Evolutionary conservation across 1,140 invertebrate species (phyloP).

Genomic region (Microplitis mediator): DNA sequence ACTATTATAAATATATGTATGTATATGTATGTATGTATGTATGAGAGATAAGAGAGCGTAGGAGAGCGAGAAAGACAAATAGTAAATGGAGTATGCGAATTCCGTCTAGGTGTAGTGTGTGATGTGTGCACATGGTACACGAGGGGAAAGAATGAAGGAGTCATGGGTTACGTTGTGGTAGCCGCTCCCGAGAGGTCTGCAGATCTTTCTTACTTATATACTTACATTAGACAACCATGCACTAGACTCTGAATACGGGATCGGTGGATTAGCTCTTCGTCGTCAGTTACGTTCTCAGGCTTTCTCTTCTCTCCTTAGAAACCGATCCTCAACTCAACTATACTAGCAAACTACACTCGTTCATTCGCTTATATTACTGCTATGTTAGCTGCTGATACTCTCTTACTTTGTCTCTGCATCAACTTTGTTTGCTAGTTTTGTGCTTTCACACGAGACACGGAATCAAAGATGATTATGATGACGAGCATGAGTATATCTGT

Average conservation of each 20-base stretch:
- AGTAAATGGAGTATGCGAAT: conserved; percentile 1
- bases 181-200: conserved; percentile 43
- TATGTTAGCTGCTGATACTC: background rate
- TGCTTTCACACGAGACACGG: conserved; percentile 55
- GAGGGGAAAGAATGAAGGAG: background rate
- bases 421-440: conserved; percentile 30
- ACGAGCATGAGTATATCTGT: background rate
- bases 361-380: too few species aligned
- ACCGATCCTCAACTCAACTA: conserved; percentile 46
- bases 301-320: conserved; percentile 60
- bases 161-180: conserved; percentile 32
- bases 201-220: background rate
- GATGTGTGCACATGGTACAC: background rate
- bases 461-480: conserved; percentile 18
- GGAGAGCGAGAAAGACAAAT: background rate
- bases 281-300: conserved; percentile 57
- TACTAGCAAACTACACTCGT: background rate
- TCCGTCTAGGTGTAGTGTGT: background rate
- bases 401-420: background rate
- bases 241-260: conserved; percentile 45
- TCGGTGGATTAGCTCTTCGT: conserved; percentile 35
- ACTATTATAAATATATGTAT: too few species aligned
- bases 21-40: too few species aligned
- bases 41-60: too few species aligned
- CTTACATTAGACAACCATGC: conserved; percentile 31